Conservation (phyloP, 2,888 invertebrate species). For the Drosophila rellima region DNA sequence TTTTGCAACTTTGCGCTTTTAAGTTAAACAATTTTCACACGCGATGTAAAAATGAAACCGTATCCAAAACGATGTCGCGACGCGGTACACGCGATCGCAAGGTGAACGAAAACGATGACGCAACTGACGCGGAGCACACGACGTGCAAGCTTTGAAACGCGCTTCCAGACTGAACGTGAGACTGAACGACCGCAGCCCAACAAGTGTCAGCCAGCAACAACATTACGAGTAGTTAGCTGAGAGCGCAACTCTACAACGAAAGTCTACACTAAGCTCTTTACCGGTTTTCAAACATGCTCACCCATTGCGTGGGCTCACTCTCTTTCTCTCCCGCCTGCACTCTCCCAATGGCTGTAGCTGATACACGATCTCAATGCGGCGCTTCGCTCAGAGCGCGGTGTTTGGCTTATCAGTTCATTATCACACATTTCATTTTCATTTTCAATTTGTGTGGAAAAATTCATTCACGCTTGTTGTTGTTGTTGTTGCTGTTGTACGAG, state of each 20-base stretch:
- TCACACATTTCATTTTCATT: constrained; percentile 70
- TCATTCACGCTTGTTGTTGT: constrained; percentile 65
- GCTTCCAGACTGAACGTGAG: constrained; percentile 73
- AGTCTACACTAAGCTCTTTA: constrained; percentile 58
- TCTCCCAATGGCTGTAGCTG: constrained; percentile 25
- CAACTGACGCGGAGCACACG: constrained; percentile 29
- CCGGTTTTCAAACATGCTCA: constrained; percentile 56
- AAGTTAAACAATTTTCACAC: constrained; percentile 36
- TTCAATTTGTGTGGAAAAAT: constrained; percentile 77
- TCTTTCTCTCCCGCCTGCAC: constrained; percentile 7
- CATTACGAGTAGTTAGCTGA: constrained; percentile 37
- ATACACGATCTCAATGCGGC: constrained; percentile 63
- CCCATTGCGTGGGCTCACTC: constrained; percentile 18
- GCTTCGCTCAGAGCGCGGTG: constrained; percentile 43
- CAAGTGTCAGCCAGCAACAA: constrained; percentile 58
- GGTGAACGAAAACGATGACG: constrained; percentile 19
- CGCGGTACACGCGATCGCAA: constrained; percentile 50
- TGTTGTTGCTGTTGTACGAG: constrained; percentile 10
- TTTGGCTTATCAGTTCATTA: constrained; percentile 73
- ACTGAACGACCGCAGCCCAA: constrained; percentile 58
- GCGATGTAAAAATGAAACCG: constrained; percentile 38
- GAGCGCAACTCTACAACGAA: constrained; percentile 58
- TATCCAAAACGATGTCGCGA: constrained; percentile 53
- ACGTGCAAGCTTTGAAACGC: constrained; percentile 76
- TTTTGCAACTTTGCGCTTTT: constrained; percentile 47